These are phyloP conservation scores for Spicauda simplicius DNA, from an alignment of 2,888 invertebrate genomes.

Conservation along the genomic window DNA sequence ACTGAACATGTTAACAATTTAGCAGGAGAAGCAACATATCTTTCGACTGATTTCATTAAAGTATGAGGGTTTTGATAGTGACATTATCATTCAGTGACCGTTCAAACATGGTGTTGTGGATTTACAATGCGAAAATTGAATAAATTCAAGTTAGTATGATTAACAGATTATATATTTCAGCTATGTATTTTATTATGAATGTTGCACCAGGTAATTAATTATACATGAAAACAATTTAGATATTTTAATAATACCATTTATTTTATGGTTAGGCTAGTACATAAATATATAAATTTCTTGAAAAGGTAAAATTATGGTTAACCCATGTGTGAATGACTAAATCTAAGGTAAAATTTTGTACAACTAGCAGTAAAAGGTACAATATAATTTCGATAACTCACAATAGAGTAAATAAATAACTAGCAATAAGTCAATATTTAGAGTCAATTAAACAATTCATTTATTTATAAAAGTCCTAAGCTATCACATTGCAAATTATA, in stretches of 20 bases:
- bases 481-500: constrained; percentile 78
- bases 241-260: constrained; percentile 74
- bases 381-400: constrained; percentile 48
- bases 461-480: constrained; percentile 75
- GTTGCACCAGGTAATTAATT: neutral
- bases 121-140: too few relatives aligned
- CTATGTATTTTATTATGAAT: too few relatives aligned
- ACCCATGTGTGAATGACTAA: constrained; percentile 72
- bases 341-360: constrained; percentile 75
- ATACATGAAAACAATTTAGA: constrained; percentile 13
- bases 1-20: too few relatives aligned
- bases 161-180: too few relatives aligned
- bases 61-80: too few relatives aligned
- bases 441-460: constrained; percentile 57
- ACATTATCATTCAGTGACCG: too few relatives aligned
- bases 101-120: too few relatives aligned
- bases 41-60: too few relatives aligned
- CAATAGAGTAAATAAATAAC: constrained; percentile 58
- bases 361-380: constrained; percentile 61
- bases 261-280: constrained; percentile 78
- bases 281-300: constrained; percentile 70
- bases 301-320: constrained; percentile 73
- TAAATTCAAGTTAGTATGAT: too few relatives aligned
- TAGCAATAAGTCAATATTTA: constrained; percentile 56
- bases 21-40: too few relatives aligned